Percentiles rank a stretch among this genome's conserved stretches.
Evolutionary conservation across 2,113 vertebrate species (phyloP).

Genomic region (Sphaerodactylus townsendi): DNA sequence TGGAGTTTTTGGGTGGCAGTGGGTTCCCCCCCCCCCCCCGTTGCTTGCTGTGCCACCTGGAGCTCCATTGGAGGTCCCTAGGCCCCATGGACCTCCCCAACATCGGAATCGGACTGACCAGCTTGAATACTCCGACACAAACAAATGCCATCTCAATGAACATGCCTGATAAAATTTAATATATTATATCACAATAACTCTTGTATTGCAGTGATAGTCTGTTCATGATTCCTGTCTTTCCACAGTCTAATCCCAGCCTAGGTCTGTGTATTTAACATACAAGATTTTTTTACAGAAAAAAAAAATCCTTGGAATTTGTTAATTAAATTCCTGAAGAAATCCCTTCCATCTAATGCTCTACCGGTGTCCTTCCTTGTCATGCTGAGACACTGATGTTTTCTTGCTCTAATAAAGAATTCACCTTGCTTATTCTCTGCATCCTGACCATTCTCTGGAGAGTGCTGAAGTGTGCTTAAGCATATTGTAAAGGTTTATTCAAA

Average conservation of each 20-base stretch:
- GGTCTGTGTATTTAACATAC: no score
- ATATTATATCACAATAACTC: not conserved
- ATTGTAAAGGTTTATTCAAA: constrained; percentile 62
- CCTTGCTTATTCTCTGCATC: constrained; percentile 61
- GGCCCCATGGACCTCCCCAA: no score
- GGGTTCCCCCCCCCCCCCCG: no score
- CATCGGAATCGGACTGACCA: no score
- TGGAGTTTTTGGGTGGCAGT: no score
- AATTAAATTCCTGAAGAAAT: constrained; percentile 29
- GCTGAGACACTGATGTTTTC: constrained; percentile 33
- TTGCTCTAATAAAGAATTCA: constrained; percentile 64
- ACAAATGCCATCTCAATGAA: not conserved
- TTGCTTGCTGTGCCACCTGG: no score
- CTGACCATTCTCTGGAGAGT: constrained; percentile 64
- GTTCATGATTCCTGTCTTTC: not conserved
- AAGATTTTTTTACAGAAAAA: no score
- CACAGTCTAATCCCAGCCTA: not conserved
- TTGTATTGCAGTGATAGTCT: not conserved
- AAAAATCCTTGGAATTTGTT: no score
- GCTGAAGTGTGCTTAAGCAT: constrained; percentile 70
- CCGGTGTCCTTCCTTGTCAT: constrained; percentile 67
- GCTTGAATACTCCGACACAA: not conserved
- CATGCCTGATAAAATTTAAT: not conserved
- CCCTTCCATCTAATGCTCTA: constrained; percentile 32
- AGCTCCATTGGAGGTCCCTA: no score